Base-by-base conservation (phyloP, 2,797 vertebrate genomes). In the Pangasius djambal region DNA sequence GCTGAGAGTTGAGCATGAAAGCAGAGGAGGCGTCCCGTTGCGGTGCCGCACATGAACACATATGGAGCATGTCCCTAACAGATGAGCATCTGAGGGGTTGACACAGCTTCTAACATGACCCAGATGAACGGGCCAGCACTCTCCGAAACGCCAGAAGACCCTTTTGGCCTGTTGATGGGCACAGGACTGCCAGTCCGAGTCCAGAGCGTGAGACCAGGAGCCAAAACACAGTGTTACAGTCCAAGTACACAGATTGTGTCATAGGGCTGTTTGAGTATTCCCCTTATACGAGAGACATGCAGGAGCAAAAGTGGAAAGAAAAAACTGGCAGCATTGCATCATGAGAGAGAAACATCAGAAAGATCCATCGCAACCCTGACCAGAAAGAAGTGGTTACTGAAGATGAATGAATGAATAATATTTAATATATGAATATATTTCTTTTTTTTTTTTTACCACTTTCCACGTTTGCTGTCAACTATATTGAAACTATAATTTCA, bases 241-340 rank as follows among this genome's bases (percentile, higher is more conserved):
- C 89, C 91, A 90, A 89, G 90, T 91, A 86, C 86, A 91, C 86
- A 90, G 88, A 86, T 77, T 83, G 93, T 94, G 89, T 90, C 91
- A 89, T 91, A 94, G 93, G 93, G 92, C 90, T 93, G 90, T 83
- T 93, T 94, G 94, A 94, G 92, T 90, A 92, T 94, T 94, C 93
- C 92, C 92, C 90, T 92, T 90, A 89, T 92, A 91, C 90, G 90
- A 90, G 89, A 72, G 91, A 92, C 92, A 91, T 88, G 90, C 89
- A 94, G 93, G 92, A 91, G 28, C 83, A 52, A 89, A 86, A 93
- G 92, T 86, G 89, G 28, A 59, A 20, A 48, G 10, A 50, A 69
- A 22, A 91, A 37, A 89, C 87, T 86, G 83, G 61, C 89, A 74
- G 72, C 86, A 83, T 61, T 18, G 3, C 28, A 86, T 20, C 83